Conservation (phyloP, 2,797 vertebrate species). For the Scyliorhinus canicula region DNA sequence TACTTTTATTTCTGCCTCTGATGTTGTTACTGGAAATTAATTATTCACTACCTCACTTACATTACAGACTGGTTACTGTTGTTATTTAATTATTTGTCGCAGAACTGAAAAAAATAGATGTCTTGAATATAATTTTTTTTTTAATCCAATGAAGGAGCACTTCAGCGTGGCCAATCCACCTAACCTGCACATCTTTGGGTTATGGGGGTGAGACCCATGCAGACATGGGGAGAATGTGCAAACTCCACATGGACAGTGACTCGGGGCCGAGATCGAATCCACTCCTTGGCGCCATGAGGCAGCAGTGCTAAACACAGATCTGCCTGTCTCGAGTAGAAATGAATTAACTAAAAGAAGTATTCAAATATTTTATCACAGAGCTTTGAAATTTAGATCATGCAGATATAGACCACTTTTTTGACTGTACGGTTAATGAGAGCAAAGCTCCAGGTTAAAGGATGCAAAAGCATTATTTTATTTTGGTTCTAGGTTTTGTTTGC, state of each 20-base stretch:
- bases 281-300: no score
- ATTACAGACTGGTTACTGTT: neutral
- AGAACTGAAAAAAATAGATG: neutral
- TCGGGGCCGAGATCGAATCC: no score
- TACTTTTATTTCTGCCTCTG: neutral
- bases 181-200: no score
- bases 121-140: no score
- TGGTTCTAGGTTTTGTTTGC: neutral
- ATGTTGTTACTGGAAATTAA: neutral
- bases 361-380: neutral
- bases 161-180: no score
- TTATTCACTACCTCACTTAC: neutral
- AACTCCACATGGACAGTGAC: no score
- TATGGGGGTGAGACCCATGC: no score
- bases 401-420: neutral
- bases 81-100: neutral
- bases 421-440: neutral
- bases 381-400: neutral
- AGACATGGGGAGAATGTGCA: no score
- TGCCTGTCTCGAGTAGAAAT: neutral
- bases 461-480: neutral
- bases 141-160: no score
- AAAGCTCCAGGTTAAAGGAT: neutral
- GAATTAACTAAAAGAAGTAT: neutral
- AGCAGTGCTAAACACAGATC: no score